A percentile compares a stretch with the other conserved stretches of the same genome.
These are phyloP conservation scores for Linyphia triangularis DNA, from an alignment of 2,888 invertebrate genomes.

Conservation along the genomic window DNA sequence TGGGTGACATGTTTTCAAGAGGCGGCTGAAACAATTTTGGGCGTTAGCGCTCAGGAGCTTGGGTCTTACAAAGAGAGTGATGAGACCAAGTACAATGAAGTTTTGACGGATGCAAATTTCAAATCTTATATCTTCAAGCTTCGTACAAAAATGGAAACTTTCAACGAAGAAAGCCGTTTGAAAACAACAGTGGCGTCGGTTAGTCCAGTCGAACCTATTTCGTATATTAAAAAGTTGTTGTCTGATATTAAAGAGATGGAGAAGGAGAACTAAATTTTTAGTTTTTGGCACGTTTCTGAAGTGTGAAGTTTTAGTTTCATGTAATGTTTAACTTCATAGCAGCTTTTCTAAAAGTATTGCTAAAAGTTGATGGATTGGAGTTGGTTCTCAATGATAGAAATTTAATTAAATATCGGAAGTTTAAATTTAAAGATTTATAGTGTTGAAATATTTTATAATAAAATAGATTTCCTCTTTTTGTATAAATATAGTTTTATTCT, in stretches of 20 bases:
- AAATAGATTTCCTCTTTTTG: too few species aligned
- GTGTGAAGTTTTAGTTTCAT: too few species aligned
- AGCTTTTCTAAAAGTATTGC: too few species aligned
- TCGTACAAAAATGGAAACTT: conserved; percentile 93
- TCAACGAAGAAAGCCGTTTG: conserved; percentile 90
- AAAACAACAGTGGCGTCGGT: conserved; percentile 87
- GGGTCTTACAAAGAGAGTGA: conserved; percentile 84
- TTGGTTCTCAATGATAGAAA: too few species aligned
- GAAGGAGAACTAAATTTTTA: conserved; percentile 6
- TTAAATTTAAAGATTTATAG: too few species aligned
- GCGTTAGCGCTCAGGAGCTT: conserved; percentile 86
- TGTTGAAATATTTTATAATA: too few species aligned
- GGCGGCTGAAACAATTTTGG: conserved; percentile 88
- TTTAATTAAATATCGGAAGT: too few species aligned
- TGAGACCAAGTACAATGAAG: conserved; percentile 84
- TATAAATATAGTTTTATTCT: too few species aligned
- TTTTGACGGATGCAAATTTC: conserved; percentile 89
- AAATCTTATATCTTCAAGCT: conserved; percentile 90
- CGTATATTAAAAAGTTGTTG: conserved; percentile 87
- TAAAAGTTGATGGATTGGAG: too few species aligned
- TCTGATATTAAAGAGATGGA: conserved; percentile 83
- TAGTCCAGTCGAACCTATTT: conserved; percentile 87
- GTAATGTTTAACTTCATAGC: too few species aligned
- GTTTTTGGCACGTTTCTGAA: background rate
- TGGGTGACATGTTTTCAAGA: conserved; percentile 94